phyloP scores from a whole-genome alignment of 2,888 invertebrate genomes.

The Eumerus sabulonum region DNA sequence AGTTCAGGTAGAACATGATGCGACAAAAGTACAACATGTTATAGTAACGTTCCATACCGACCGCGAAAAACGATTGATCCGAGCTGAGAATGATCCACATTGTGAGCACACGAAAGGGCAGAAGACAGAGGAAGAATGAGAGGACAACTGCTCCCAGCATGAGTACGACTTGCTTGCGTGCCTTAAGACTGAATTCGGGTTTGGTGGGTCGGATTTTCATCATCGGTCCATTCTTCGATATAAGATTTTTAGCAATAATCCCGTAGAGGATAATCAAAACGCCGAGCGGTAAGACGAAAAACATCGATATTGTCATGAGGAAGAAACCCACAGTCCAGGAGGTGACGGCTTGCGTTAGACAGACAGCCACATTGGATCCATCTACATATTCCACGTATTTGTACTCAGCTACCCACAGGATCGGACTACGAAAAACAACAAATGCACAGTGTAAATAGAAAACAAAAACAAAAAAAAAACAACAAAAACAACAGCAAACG shows the following conservation, averaged over 20 bases:
- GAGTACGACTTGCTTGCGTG: slow-evolving; percentile 89
- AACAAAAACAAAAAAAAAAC: slow-evolving; percentile 9
- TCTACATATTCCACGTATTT: slow-evolving; percentile 84
- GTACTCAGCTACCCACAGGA: slow-evolving; percentile 88
- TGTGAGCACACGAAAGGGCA: slow-evolving; percentile 91
- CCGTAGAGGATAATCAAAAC: slow-evolving; percentile 90
- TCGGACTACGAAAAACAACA: slow-evolving; percentile 86
- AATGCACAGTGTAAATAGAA: slow-evolving; percentile 72
- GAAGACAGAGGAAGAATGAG: slow-evolving; percentile 92
- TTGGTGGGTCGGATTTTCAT: slow-evolving; percentile 85
- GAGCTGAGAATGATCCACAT: slow-evolving; percentile 90
- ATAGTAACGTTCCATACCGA: slow-evolving; percentile 89
- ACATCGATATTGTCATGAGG: slow-evolving; percentile 87
- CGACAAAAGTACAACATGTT: slow-evolving; percentile 90
- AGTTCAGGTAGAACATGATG: slow-evolving; percentile 93
- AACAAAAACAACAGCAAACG: slow-evolving; percentile 25
- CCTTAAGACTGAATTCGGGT: slow-evolving; percentile 86
- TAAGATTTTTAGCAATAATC: slow-evolving; percentile 90
- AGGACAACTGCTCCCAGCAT: slow-evolving; percentile 93
- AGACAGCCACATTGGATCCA: slow-evolving; percentile 85
- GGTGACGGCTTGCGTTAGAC: slow-evolving; percentile 88
- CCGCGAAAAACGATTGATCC: slow-evolving; percentile 83
- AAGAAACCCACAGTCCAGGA: slow-evolving; percentile 89
- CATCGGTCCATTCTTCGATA: slow-evolving; percentile 83
- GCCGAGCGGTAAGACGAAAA: slow-evolving; percentile 90